phyloP scores from a whole-genome alignment of 2,797 vertebrate species.

The Halcyon badia region DNA sequence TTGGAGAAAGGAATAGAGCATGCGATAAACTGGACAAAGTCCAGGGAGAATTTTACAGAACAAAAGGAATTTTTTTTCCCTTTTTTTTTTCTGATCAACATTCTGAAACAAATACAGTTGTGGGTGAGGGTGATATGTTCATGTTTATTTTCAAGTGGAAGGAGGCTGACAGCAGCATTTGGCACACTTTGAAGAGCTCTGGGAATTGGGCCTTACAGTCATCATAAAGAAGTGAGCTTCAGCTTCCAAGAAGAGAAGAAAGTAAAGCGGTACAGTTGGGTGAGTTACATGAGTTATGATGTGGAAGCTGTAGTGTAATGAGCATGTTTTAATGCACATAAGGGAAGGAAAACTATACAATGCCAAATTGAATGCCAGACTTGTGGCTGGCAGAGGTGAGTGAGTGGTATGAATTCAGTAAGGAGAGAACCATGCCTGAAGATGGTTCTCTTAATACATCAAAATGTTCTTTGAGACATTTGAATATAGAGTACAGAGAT shows the following conservation, averaged over 20 bases:
- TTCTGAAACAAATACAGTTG: not conserved
- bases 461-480: not conserved
- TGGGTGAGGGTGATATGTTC: not conserved
- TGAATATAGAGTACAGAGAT: not conserved
- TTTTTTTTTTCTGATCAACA: not conserved
- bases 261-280: not conserved
- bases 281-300: conserved; percentile 17
- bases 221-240: not conserved
- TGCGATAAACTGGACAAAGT: not conserved
- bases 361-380: not conserved
- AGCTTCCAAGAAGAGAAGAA: conserved; percentile 18
- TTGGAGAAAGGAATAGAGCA: not conserved
- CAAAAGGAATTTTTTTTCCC: not conserved
- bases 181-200: not conserved
- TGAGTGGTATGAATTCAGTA: not conserved
- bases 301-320: not conserved
- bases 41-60: not conserved
- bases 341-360: not conserved
- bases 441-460: not conserved
- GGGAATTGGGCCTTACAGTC: not conserved
- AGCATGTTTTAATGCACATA: not conserved
- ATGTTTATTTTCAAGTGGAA: conserved; percentile 27
- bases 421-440: not conserved
- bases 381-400: not conserved
- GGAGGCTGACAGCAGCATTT: not conserved